Conservation (phyloP, 35 echinoderm and acorn worm species). For the Holothuria glaberrima region DNA sequence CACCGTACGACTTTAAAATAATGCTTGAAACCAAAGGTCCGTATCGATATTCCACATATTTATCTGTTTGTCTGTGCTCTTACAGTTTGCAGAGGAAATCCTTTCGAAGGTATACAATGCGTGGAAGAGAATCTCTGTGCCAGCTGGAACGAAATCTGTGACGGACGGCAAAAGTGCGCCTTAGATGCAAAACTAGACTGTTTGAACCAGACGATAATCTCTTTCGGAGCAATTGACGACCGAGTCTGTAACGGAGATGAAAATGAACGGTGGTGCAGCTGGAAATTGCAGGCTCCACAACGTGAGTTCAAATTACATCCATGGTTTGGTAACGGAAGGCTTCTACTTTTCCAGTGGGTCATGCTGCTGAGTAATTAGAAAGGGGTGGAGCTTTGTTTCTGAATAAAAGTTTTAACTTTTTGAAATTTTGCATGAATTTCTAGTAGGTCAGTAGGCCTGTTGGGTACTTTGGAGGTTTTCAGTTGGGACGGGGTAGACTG, state of each 20-base stretch:
- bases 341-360: too few relatives aligned
- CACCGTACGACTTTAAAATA: too few relatives aligned
- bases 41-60: too few relatives aligned
- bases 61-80: too few relatives aligned
- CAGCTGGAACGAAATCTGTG: slow-evolving; percentile 77
- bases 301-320: slow-evolving; percentile 64
- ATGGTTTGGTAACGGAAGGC: not conserved
- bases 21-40: too few relatives aligned
- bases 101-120: slow-evolving; percentile 56
- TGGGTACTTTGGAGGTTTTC: too few relatives aligned
- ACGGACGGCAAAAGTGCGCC: slow-evolving; percentile 70
- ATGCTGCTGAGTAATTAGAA: too few relatives aligned
- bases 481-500: too few relatives aligned
- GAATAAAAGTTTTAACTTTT: too few relatives aligned
- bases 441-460: too few relatives aligned
- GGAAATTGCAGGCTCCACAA: slow-evolving; percentile 70
- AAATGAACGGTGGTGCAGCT: slow-evolving; percentile 83
- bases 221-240: slow-evolving; percentile 68
- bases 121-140: slow-evolving; percentile 75
- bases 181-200: slow-evolving; percentile 49
- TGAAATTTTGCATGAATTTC: too few relatives aligned
- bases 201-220: slow-evolving; percentile 61
- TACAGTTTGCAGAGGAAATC: slow-evolving; percentile 57
- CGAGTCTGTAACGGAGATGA: slow-evolving; percentile 85
- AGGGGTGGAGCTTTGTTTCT: too few relatives aligned